Conservation (phyloP, 2,797 vertebrate species). For the Sardinella longiceps region DNA sequence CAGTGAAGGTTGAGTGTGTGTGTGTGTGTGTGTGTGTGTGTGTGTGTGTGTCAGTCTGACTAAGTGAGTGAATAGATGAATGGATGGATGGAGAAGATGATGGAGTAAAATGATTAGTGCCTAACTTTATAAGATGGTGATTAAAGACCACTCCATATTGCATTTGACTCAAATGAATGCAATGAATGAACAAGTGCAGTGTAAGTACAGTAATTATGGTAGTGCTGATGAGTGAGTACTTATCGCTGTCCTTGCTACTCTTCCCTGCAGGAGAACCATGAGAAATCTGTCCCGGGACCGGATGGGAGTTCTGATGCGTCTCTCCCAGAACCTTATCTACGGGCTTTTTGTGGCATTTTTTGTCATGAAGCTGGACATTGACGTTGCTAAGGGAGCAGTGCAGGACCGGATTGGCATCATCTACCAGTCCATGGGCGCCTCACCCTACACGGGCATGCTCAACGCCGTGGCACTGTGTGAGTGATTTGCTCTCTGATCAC, state of each 20-base stretch:
- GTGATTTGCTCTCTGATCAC: conserved; percentile 57
- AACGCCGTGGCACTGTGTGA: conserved; percentile 93
- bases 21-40: too few relatives aligned
- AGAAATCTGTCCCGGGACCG: conserved; percentile 88
- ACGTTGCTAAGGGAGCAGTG: conserved; percentile 83
- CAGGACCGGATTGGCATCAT: conserved; percentile 92
- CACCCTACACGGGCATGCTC: conserved; percentile 92
- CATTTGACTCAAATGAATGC: not conserved
- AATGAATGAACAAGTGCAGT: not conserved
- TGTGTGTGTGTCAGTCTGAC: too few relatives aligned
- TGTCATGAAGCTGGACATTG: conserved; percentile 77
- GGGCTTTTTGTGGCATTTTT: conserved; percentile 88
- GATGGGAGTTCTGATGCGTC: conserved; percentile 87
- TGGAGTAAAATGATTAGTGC: not conserved
- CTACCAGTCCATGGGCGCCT: conserved; percentile 87
- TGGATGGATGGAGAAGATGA: not conserved
- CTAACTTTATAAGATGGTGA: not conserved
- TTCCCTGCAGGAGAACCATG: conserved; percentile 77
- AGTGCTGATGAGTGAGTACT: not conserved
- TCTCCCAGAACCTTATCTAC: conserved; percentile 92
- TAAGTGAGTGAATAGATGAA: not conserved
- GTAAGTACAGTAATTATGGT: not conserved
- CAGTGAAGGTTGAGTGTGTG: not conserved
- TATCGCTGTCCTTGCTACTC: not conserved
- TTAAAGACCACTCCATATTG: not conserved